Conservation (phyloP, 2,888 invertebrate species). For the Teleogryllus oceanicus region DNA sequence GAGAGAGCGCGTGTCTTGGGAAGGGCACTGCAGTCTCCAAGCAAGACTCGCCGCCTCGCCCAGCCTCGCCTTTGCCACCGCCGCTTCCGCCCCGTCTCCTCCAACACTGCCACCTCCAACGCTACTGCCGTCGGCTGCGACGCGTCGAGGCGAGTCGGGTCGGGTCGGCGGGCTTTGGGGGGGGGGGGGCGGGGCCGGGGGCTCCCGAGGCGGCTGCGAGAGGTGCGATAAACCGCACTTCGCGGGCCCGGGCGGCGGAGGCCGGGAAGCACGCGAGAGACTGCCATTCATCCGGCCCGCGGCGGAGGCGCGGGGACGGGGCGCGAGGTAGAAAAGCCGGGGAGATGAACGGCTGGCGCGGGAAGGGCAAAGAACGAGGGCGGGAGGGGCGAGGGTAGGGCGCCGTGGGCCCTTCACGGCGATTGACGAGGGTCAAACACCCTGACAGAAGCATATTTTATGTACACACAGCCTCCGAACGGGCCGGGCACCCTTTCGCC, state of each 20-base stretch:
- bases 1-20: too few species aligned
- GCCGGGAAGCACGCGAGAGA: neutral
- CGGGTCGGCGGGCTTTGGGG: neutral
- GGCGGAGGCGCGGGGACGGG: neutral
- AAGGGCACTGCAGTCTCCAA: too few species aligned
- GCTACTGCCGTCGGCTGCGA: neutral
- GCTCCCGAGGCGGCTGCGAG: neutral
- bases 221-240: slow-evolving; percentile 5
- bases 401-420: neutral
- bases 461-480: too few species aligned
- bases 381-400: too few species aligned
- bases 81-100: too few species aligned
- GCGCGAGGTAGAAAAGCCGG: too few species aligned
- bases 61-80: too few species aligned
- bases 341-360: too few species aligned
- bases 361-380: too few species aligned
- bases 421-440: slow-evolving; percentile 18
- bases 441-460: neutral
- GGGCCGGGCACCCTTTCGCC: too few species aligned
- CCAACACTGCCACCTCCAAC: too few species aligned
- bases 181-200: neutral
- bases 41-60: too few species aligned
- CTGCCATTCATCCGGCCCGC: slow-evolving; percentile 1
- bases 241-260: neutral
- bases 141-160: neutral